Evolutionary conservation across 2,888 invertebrate genomes (phyloP).

Genomic region (Orchesellides sinensis): DNA sequence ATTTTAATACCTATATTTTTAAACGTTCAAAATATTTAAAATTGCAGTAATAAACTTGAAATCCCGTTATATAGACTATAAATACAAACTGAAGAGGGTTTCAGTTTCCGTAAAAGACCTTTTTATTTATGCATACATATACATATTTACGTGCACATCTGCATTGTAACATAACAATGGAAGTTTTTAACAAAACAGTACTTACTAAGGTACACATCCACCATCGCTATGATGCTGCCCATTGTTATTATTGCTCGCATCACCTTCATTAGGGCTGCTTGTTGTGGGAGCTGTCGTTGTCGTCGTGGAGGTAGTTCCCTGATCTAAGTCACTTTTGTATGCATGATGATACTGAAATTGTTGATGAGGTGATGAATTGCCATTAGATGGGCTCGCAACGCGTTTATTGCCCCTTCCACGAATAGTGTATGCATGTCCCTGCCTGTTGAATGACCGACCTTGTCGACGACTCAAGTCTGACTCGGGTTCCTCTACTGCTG

Average conservation of each 20-base stretch:
- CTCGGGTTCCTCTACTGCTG: not conserved
- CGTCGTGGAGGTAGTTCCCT: not conserved
- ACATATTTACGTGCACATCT: not conserved
- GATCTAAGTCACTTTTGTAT: not conserved
- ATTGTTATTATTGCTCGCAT: not conserved
- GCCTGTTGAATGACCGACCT: constrained; percentile 29
- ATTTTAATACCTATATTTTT: constrained; percentile 24
- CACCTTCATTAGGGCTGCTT: constrained; percentile 5
- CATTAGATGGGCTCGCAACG: constrained; percentile 11
- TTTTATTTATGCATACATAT: constrained; percentile 2
- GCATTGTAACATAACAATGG: not conserved
- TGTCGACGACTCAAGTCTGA: constrained; percentile 12
- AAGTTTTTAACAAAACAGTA: constrained; percentile 75
- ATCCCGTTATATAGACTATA: constrained; percentile 20
- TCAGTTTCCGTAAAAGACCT: not conserved
- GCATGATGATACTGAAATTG: not conserved
- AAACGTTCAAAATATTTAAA: constrained; percentile 20
- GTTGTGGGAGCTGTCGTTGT: not conserved
- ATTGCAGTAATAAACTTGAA: constrained; percentile 18
- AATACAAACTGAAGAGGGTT: not conserved
- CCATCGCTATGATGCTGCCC: constrained; percentile 63
- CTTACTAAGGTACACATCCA: constrained; percentile 85
- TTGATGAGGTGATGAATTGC: not conserved
- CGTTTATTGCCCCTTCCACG: constrained; percentile 47
- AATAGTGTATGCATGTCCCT: constrained; percentile 48